phyloP scores from a whole-genome alignment of 2,888 invertebrate species.

The Aplocera efformata region DNA sequence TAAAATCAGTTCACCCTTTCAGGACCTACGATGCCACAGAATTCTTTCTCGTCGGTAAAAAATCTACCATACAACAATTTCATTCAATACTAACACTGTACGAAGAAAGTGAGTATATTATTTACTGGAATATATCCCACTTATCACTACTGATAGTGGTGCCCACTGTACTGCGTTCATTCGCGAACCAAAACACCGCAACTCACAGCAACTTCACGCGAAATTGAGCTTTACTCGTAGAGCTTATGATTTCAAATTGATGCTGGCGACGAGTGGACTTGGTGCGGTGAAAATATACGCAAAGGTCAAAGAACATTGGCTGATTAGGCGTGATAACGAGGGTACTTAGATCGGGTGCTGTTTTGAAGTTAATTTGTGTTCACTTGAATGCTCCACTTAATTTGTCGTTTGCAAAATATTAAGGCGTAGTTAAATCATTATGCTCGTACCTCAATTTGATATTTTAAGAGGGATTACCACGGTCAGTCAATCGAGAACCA shows the following conservation, averaged over 20 bases:
- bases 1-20: too few relatives aligned
- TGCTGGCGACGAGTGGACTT: constrained; percentile 22
- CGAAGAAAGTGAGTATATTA: constrained; percentile 66
- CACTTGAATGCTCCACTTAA: too few relatives aligned
- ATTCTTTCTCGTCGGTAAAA: neutral
- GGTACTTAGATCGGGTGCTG: constrained; percentile 50
- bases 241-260: constrained; percentile 27
- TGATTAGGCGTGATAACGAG: constrained; percentile 56
- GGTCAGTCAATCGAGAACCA: too few relatives aligned
- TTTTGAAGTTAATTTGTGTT: constrained; percentile 30
- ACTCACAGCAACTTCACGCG: constrained; percentile 22
- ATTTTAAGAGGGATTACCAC: too few relatives aligned
- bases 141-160: constrained; percentile 67
- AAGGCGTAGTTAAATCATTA: too few relatives aligned
- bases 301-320: constrained; percentile 73
- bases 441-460: too few relatives aligned
- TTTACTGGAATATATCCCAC: constrained; percentile 68
- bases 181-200: constrained; percentile 35
- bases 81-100: constrained; percentile 32
- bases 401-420: too few relatives aligned
- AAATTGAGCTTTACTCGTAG: constrained; percentile 32
- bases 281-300: constrained; percentile 30
- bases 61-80: constrained; percentile 4
- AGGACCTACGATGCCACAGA: too few relatives aligned
- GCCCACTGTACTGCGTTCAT: constrained; percentile 50